These are phyloP conservation scores for Lepidurus packardi DNA, from an alignment of 1,140 invertebrate genomes.

Conservation along the genomic window DNA sequence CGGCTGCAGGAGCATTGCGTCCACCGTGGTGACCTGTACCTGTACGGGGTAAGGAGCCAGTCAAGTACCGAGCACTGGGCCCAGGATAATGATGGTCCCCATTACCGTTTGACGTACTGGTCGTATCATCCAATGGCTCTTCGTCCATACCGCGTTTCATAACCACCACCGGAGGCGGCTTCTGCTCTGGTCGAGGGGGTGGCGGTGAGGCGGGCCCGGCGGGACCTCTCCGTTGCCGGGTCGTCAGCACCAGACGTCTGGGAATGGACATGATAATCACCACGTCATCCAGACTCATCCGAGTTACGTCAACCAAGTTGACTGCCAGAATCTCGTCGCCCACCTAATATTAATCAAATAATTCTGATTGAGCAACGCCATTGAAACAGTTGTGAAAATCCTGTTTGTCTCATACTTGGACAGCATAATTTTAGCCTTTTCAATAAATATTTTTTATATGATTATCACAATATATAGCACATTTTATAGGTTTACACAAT, in stretches of 20 bases:
- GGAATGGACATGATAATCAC: constrained; percentile 99
- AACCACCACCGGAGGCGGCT: constrained; percentile 85
- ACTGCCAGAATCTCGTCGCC: constrained; percentile 98
- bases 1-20: neutral
- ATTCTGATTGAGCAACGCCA: neutral
- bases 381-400: neutral
- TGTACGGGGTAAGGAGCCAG: constrained; percentile 23
- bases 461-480: too few species aligned
- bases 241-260: constrained; percentile 84
- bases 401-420: too few species aligned
- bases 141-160: constrained; percentile 84
- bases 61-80: constrained; percentile 24
- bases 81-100: constrained; percentile 35
- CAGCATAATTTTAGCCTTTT: too few species aligned
- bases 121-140: constrained; percentile 47
- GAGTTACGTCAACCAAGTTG: constrained; percentile 92
- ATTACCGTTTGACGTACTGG: constrained; percentile 41
- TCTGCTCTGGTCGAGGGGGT: constrained; percentile 67
- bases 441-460: too few species aligned
- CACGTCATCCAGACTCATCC: constrained; percentile 97
- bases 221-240: constrained; percentile 57
- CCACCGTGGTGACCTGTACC: neutral
- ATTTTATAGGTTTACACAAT: too few species aligned
- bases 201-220: constrained; percentile 36
- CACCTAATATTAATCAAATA: constrained; percentile 52